Evolutionary conservation across 2,113 vertebrate genomes (phyloP).

Genomic region (Apodemus speciosus): DNA sequence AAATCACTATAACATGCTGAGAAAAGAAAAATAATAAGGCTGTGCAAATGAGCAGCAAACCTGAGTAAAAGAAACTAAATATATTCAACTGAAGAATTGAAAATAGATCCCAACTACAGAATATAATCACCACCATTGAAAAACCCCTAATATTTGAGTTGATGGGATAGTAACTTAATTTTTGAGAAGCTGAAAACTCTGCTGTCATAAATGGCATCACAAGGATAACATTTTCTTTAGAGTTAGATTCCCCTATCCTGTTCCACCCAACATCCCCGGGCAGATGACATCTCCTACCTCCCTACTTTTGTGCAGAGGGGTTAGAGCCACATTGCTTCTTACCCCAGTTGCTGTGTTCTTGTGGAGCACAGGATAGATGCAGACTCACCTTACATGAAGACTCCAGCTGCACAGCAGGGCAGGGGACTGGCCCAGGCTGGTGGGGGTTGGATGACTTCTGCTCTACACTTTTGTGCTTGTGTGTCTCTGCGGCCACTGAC

Average conservation of each 20-base stretch:
- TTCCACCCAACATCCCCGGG: neutral
- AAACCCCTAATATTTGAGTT: conserved; percentile 7
- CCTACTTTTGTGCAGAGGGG: neutral
- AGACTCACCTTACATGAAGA: conserved; percentile 80
- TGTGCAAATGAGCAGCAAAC: neutral
- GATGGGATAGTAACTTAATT: neutral
- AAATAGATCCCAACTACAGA: neutral
- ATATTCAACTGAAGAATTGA: neutral
- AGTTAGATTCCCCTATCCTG: neutral
- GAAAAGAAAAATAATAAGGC: conserved; percentile 9
- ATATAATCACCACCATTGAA: neutral
- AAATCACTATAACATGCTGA: neutral
- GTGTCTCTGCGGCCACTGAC: conserved; percentile 69
- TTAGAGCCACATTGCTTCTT: neutral
- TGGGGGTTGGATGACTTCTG: conserved; percentile 72
- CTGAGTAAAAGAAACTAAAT: neutral
- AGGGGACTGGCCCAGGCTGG: conserved; percentile 64
- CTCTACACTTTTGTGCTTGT: conserved; percentile 66
- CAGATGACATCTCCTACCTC: neutral
- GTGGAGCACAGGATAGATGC: neutral
- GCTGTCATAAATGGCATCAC: neutral
- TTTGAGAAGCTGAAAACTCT: neutral
- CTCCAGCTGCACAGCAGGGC: conserved; percentile 63
- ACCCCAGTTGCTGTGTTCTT: neutral
- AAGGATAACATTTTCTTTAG: neutral